These are phyloP conservation scores for Thunnus thynnus DNA, from an alignment of 2,113 vertebrate species.

Conservation along the genomic window DNA sequence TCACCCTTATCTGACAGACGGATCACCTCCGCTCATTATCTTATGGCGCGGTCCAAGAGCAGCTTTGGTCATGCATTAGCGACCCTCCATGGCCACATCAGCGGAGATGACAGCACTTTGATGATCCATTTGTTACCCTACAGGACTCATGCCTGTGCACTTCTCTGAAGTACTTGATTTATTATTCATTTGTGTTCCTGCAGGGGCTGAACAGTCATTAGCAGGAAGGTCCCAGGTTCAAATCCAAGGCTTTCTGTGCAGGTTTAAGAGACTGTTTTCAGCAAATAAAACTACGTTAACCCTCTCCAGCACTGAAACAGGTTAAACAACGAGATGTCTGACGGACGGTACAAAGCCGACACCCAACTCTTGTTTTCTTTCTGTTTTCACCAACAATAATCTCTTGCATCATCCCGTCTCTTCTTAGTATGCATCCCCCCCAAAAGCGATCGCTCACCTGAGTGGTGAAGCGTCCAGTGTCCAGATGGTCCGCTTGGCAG, in stretches of 20 bases:
- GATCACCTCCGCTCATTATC: slow-evolving; percentile 53
- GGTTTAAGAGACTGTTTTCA: slow-evolving; percentile 36
- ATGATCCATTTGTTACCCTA: slow-evolving; percentile 43
- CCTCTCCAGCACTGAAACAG: slow-evolving; percentile 2
- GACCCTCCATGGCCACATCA: slow-evolving; percentile 37
- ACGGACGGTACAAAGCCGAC: neutral
- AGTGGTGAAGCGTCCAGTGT: slow-evolving; percentile 13
- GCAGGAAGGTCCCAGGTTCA: slow-evolving; percentile 30
- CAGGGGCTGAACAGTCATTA: slow-evolving; percentile 18
- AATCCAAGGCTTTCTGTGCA: neutral
- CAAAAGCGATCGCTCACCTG: slow-evolving; percentile 47
- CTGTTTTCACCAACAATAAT: slow-evolving; percentile 32
- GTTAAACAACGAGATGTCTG: slow-evolving; percentile 4
- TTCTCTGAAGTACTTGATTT: slow-evolving; percentile 46
- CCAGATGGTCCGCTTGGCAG: slow-evolving; percentile 51
- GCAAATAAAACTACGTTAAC: neutral
- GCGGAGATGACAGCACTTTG: slow-evolving; percentile 30
- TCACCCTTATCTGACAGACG: slow-evolving; percentile 58
- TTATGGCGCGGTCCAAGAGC: neutral
- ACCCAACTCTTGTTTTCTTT: slow-evolving; percentile 10
- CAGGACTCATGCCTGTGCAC: slow-evolving; percentile 23
- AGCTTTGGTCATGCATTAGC: slow-evolving; percentile 21
- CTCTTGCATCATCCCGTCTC: slow-evolving; percentile 26
- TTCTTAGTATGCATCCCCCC: slow-evolving; percentile 39
- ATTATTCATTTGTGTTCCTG: slow-evolving; percentile 47